Base-by-base conservation (phyloP, 2,888 invertebrate genomes). In the Crematogaster levior region DNA sequence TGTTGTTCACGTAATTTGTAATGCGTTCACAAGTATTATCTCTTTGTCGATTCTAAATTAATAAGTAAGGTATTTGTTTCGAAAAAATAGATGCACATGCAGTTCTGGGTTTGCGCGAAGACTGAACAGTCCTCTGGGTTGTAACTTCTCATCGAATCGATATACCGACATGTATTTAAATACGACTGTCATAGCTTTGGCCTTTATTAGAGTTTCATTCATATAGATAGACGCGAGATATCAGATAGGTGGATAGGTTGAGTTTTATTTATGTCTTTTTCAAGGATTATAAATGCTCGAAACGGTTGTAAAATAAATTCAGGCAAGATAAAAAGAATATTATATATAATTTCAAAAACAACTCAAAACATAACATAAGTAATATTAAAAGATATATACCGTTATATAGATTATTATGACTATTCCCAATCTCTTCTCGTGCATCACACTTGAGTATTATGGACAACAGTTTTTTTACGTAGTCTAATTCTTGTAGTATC, bases 131-230 rank as follows among this genome's bases (percentile, higher is more conserved):
- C 1, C 6, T n/a, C 10, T n/a, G 6, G 27, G 27, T 37, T 51
- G 5, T 24, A 15, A 34, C 48, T 46, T 61, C 4, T 37, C 27
- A n/a, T 40, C 37, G 15, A 66, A 75, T 75, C 75, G 51, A 75
- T 75, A 66, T 66, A 40, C 1, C 1, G 48, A 27, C 51, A 30
- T 51, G 15, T 15, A 24, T 63, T 48, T 75, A 48, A 24, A 51
- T 75, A 61, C 6, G 18, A 48, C 21, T 37, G 24, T 18, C 15
- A 46, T 43, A 60, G 43, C 10, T 30, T 15, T 60, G 61, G 6
- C 68, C 51, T 75, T 75, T 75, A 51, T 53, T 43, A 27, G n/a
- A 72, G 10, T 58, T 58, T 72, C 1, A 60, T 60, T n/a, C n/a
- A n/a, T 24, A 48, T 37, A 21, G 34, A 60, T 15, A 58, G 12